Evolutionary conservation across 2,113 vertebrate genomes (phyloP), one percentile per base, ranked within the genome.

Genomic region (Antechinus flavipes): DNA sequence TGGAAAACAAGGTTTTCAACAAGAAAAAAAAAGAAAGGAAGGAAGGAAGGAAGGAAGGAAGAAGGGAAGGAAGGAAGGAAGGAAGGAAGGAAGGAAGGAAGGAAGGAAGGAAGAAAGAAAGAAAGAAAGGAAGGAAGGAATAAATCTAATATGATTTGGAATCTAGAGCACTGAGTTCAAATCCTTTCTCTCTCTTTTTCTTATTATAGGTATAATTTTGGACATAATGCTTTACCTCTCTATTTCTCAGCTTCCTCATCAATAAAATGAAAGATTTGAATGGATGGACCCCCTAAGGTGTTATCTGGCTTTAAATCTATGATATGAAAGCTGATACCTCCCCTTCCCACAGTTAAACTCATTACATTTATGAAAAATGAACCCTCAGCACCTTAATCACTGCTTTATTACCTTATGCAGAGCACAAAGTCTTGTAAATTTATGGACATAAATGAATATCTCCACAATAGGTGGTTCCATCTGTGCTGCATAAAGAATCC

Each of bases 401-500:
- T 61, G 1, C 46, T 46, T 96, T 95, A 90, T 27, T 89, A 94
- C 58, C 54, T 52, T 90, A 52, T 61, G 55, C 4, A 6, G 46
- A 96, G 47, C 91, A 11, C 0, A 35, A 30, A 46, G 56, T 89
- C 76, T 35, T 54, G 8, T 9, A 42, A 2, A 53, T 90, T 96
- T 0, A 23, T 55, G 50, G 91, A 50, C 42, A 47, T 7, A 95
- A 93, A 92, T 91, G 23, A 61, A 30, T 54, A 55, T 95, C 76
- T 93, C 50, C 93, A 35, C n/a, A 49, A 30, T 56, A 23, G 22
- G n/a, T 76, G 93, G 54, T 22, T 95, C 54, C 68, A 84, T 84
- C 68, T 54, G 49, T n/a, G 14, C 42, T 95, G 30, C 53, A 93
- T 93, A 94, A 95, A 91, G 53, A 96, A 24, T 92, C 58, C 50